Percentiles rank a stretch among this genome's conserved stretches.
Conservation (phyloP, 2,113 vertebrate species). For the Ginglymostoma cirratum region DNA sequence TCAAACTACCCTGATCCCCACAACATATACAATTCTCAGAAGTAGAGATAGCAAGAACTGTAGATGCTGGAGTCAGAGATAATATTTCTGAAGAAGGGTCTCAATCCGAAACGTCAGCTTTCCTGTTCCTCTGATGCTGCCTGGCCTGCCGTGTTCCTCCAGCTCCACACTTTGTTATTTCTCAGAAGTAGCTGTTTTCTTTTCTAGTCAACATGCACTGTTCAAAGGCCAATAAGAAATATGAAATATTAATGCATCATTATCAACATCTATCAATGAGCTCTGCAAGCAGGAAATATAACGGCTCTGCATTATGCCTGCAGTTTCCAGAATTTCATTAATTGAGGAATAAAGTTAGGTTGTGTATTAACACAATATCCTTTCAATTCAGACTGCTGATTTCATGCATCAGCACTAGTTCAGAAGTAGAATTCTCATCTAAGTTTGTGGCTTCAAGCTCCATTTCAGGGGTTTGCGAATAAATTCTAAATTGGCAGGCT, state of each 20-base stretch:
- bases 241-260: constrained; percentile 1
- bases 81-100: no score
- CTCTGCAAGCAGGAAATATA: background rate
- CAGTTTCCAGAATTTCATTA: background rate
- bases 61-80: no score
- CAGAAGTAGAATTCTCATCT: background rate
- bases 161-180: no score
- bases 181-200: background rate
- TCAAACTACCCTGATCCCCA: background rate
- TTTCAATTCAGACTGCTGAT: background rate
- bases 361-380: background rate
- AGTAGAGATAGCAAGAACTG: background rate
- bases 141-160: no score
- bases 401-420: background rate
- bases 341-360: background rate
- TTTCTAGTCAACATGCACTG: background rate
- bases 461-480: no score
- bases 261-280: background rate
- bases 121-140: no score
- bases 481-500: background rate
- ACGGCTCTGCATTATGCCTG: background rate
- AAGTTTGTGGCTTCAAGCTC: background rate
- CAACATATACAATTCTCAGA: background rate
- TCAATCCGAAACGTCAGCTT: no score
- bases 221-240: background rate